A percentile compares a stretch with the other conserved stretches of the same genome.
Evolutionary conservation across 2,797 vertebrate genomes (phyloP).

Genomic region (Anabas testudineus): DNA sequence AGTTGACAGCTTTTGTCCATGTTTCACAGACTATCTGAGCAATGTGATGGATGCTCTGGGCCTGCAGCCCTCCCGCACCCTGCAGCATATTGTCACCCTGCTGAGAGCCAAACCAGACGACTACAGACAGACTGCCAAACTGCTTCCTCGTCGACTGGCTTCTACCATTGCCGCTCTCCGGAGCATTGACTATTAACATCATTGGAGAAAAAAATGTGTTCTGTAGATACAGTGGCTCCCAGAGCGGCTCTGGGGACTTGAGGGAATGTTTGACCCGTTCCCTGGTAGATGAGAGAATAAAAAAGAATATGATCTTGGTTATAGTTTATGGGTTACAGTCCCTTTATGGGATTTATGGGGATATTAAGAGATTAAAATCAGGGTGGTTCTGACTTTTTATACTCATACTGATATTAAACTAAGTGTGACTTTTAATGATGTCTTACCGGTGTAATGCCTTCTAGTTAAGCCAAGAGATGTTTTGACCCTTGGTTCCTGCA

Average conservation of each 20-base stretch:
- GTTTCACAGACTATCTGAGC: constrained; percentile 92
- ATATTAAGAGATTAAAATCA: constrained; percentile 35
- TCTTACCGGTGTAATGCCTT: constrained; percentile 44
- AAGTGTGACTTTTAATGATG: constrained; percentile 28
- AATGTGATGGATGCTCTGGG: constrained; percentile 98
- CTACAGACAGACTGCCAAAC: constrained; percentile 88
- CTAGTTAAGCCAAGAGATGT: constrained; percentile 38
- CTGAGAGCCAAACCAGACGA: constrained; percentile 92
- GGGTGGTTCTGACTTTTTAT: constrained; percentile 28
- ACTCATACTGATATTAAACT: constrained; percentile 22
- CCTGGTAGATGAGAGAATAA: background rate
- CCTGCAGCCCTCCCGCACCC: constrained; percentile 90
- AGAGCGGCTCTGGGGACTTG: background rate
- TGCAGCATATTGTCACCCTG: constrained; percentile 88
- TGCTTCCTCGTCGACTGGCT: constrained; percentile 87
- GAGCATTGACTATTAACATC: constrained; percentile 83
- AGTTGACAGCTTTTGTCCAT: background rate
- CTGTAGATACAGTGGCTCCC: constrained; percentile 3
- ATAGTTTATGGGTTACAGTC: background rate
- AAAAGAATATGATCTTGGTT: constrained; percentile 26
- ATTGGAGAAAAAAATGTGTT: background rate
- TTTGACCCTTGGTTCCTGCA: constrained; percentile 16
- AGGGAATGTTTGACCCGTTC: constrained; percentile 2
- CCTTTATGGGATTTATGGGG: constrained; percentile 12
- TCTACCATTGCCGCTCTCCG: constrained; percentile 88